Evolutionary conservation across 2,797 vertebrate genomes (phyloP), one percentile per base, ranked within the genome.

Genomic region (Cossypha polioptera): DNA sequence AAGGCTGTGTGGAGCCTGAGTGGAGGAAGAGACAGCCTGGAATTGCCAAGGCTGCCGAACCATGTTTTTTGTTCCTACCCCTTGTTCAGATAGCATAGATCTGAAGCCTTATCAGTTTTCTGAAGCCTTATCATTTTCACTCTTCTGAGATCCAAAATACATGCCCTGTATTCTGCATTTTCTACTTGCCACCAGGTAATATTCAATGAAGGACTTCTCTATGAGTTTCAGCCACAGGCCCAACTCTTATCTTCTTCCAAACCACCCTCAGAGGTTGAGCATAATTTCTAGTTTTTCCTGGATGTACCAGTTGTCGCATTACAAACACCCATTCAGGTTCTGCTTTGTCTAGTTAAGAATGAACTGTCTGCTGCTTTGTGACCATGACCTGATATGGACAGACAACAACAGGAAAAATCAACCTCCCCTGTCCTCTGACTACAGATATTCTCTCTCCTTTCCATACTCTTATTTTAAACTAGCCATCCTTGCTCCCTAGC

Each of bases 221-320:
- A 0, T 13, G 42, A 63, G 20, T 61, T 43, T 73, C 35, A 75
- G 26, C 28, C 45, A 61, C 15, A 40, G 51, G 15, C 6, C 7
- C 3, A 9, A 26, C 26, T 84, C 35, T 68, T 57, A 51, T 11
- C 7, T 66, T 58, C 38, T 55, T 73, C n/a, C 51, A 61, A 76
- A 65, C 4, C 42, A 40, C 14, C 1, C 9, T 2, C 31, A 85
- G 4, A 9, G 1, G 0, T 3, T 61, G 35, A 81, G 21, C 25
- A 35, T 33, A 14, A 35, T 68, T 77, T 19, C 43, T 63, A 31
- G 2, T 20, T 57, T 89, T 91, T 79, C 14, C 47, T 59, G 28
- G 38, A 53, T 66, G 47, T 85, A 58, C 10, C 33, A 63, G 43
- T 5, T 6, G 5, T 19, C 36, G 59, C 29, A 18, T 71, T 67